phyloP scores from a whole-genome alignment of 2,113 vertebrate genomes.

The Notothenia rossii region DNA sequence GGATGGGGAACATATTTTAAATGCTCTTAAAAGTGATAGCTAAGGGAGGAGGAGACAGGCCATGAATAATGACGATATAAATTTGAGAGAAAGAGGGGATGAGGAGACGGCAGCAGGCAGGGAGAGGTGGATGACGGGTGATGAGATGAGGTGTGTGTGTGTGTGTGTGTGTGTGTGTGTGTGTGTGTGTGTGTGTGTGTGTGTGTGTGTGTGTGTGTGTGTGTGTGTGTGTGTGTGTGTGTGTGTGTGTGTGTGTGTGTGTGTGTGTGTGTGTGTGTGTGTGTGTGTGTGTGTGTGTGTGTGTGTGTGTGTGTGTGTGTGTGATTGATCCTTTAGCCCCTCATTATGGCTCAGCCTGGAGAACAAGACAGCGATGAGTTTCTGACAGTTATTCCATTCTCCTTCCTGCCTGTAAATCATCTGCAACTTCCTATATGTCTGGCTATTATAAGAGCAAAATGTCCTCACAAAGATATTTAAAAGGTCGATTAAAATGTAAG shows the following conservation, averaged over 20 bases:
- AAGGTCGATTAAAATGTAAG: background rate
- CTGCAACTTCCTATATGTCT: background rate
- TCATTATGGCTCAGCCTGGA: conserved; percentile 41
- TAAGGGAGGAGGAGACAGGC: conserved; percentile 34
- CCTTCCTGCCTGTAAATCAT: conserved; percentile 40
- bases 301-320: conserved; percentile 3
- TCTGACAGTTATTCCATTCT: conserved; percentile 53
- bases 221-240: too few relatives aligned
- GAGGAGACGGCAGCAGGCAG: conserved; percentile 7
- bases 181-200: too few relatives aligned
- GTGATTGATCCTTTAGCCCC: conserved; percentile 55
- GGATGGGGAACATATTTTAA: background rate
- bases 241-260: too few relatives aligned
- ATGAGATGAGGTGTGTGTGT: conserved; percentile 9
- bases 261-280: too few relatives aligned
- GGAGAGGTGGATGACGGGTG: conserved; percentile 35
- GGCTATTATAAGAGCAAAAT: background rate
- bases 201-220: too few relatives aligned
- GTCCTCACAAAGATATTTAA: background rate
- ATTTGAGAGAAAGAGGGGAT: conserved; percentile 19
- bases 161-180: too few relatives aligned
- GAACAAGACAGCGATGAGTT: conserved; percentile 53
- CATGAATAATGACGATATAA: conserved; percentile 53
- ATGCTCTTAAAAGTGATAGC: conserved; percentile 23
- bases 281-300: too few relatives aligned